A percentile compares a stretch with the other conserved stretches of the same genome.
Evolutionary conservation across 2,113 vertebrate genomes (phyloP).

Genomic region (Heterotis niloticus): DNA sequence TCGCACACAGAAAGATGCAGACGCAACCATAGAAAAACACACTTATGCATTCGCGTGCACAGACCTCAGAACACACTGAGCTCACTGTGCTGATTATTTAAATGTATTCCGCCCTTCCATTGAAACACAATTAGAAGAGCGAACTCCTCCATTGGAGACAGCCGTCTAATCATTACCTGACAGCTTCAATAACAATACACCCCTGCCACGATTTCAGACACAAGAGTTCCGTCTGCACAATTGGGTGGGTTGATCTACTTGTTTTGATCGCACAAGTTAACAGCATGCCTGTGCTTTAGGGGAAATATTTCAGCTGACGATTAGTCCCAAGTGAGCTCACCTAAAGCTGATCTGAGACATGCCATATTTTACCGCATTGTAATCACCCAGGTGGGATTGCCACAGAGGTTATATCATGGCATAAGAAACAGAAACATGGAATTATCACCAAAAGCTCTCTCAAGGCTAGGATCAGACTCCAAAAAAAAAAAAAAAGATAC

Average conservation of each 20-base stretch:
- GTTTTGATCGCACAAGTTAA: conserved; percentile 38
- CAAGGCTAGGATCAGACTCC: background rate
- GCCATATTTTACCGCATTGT: conserved; percentile 30
- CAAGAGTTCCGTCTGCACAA: conserved; percentile 17
- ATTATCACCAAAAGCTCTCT: background rate
- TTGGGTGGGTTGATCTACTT: conserved; percentile 11
- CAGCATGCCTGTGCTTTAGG: conserved; percentile 29
- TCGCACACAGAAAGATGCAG: background rate
- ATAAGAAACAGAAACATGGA: conserved; percentile 11
- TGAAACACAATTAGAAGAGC: conserved; percentile 59
- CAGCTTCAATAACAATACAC: conserved; percentile 51
- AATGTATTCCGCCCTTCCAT: conserved; percentile 63
- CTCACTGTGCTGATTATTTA: conserved; percentile 57
- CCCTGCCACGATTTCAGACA: conserved; percentile 39
- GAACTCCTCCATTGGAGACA: conserved; percentile 59
- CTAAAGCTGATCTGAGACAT: conserved; percentile 36
- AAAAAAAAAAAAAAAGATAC: background rate
- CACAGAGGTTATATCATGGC: conserved; percentile 31
- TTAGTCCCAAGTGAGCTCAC: conserved; percentile 50
- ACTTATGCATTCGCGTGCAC: background rate
- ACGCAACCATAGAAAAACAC: no score
- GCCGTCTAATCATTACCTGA: conserved; percentile 64
- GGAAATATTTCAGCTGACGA: conserved; percentile 46
- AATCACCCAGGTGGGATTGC: conserved; percentile 32
- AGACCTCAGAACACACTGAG: conserved; percentile 29